phyloP scores from a whole-genome alignment of 2,797 vertebrate genomes.

The Sebastes dallii region DNA sequence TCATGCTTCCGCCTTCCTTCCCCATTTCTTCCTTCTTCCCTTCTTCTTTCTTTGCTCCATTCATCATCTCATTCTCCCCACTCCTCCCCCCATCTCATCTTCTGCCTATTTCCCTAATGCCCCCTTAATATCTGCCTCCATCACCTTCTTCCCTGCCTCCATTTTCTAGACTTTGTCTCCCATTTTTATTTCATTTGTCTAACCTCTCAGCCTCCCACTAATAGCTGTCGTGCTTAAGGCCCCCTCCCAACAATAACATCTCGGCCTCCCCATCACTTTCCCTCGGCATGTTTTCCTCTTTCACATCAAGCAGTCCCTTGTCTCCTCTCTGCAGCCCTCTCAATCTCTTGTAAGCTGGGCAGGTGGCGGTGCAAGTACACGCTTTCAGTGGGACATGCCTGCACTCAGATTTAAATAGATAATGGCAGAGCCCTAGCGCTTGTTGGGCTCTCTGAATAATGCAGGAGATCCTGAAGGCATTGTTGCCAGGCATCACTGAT shows the following conservation, averaged over 20 bases:
- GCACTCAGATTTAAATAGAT: constrained; percentile 81
- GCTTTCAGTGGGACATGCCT: constrained; percentile 73
- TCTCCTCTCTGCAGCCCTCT: constrained; percentile 26
- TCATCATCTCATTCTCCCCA: constrained; percentile 17
- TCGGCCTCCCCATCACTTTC: constrained; percentile 14
- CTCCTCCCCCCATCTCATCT: constrained; percentile 35
- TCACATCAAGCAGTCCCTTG: constrained; percentile 44
- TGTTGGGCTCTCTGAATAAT: constrained; percentile 80
- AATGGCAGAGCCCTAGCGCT: constrained; percentile 73
- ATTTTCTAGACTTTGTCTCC: constrained; percentile 37
- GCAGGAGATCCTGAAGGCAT: constrained; percentile 77
- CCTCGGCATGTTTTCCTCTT: constrained; percentile 31
- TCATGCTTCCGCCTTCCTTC: constrained; percentile 22
- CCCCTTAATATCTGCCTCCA: constrained; percentile 55
- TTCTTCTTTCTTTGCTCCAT: constrained; percentile 3
- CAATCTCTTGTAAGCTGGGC: constrained; percentile 63
- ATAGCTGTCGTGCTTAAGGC: constrained; percentile 38
- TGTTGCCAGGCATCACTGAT: constrained; percentile 75
- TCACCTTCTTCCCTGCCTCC: constrained; percentile 36
- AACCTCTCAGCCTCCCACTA: constrained; percentile 20
- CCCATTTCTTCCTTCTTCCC: background rate
- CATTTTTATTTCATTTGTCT: constrained; percentile 46
- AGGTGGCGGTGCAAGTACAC: constrained; percentile 61
- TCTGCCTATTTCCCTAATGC: constrained; percentile 55
- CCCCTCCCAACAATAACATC: constrained; percentile 29